Evolutionary conservation across 30 jellyfish, hydroid and myxozoan species (phyloP), one percentile per base, ranked within the genome.

Genomic region (Hydra vulgaris): DNA sequence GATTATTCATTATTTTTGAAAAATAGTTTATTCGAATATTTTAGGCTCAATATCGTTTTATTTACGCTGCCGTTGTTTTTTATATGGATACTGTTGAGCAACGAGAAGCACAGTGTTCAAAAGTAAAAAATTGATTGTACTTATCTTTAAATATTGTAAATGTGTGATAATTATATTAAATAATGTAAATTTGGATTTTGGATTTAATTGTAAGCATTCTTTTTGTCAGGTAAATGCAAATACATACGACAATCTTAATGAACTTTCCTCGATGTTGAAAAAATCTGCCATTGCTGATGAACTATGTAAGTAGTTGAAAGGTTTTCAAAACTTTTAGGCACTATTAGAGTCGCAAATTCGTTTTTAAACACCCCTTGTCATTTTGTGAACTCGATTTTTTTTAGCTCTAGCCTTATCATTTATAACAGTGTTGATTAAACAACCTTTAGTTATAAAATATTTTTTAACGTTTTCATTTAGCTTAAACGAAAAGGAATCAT

Each of bases 31-130:
- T n/a, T n/a, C n/a, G n/a, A n/a, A n/a, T 12, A 40, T 73, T 25
- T 17, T 84, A 88, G 96, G 84, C 82, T 8, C 96, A 88, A 79
- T 88, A 88, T 77, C 77, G 85, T 20, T 88, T 88, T 78, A 84
- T 88, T 15, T 88, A 88, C 25, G 54, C 87, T 1, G 96, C 89
- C 12, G 40, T 88, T 18, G 81, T 80, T 20, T 70, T 74, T 74
- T 88, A 80, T 68, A 84, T 88, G 70, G 96, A 88, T 17, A 88
- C 87, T 15, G 93, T 75, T 26, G 83, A 75, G 26, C 83, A 70
- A n/a, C 23, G 83, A 75, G 79, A 71, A 71, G 83, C 53, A 23
- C 22, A 25, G 12, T 73, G 83, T 1, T 66, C 71, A 23, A 19
- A 75, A 72, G 83, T 75, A 18, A 1, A 15, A 15, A 20, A 23